These are phyloP conservation scores for Platycheirus rosarum DNA, from an alignment of 2,888 invertebrate genomes.

Conservation along the genomic window DNA sequence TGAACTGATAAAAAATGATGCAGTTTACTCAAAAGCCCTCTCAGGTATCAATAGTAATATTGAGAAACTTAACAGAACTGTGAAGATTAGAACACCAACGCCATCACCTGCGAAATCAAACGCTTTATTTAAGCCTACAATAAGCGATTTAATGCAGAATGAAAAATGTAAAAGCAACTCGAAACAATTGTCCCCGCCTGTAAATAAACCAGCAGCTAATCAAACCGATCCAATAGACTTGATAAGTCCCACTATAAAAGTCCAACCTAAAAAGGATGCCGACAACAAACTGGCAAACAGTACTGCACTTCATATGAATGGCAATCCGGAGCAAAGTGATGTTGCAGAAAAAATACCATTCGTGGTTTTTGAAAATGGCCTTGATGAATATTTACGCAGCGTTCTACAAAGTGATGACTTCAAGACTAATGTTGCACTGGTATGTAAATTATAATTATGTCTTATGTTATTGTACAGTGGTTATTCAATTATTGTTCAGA, in stretches of 20 bases:
- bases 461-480: no score
- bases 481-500: no score
- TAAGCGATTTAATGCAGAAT: not conserved
- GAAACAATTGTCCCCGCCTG: not conserved
- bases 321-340: not conserved
- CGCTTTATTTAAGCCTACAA: not conserved
- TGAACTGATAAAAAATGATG: conserved; percentile 76
- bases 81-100: conserved; percentile 17
- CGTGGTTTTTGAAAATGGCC: conserved; percentile 78
- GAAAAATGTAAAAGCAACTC: not conserved
- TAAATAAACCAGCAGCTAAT: not conserved
- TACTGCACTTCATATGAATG: not conserved
- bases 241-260: not conserved
- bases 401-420: conserved; percentile 78
- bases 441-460: conserved; percentile 23
- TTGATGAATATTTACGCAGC: conserved; percentile 78
- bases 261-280: no score
- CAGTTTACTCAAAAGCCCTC: conserved; percentile 77
- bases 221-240: not conserved
- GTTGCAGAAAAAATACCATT: conserved; percentile 59
- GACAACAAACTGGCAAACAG: no score
- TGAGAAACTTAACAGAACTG: conserved; percentile 74
- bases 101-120: not conserved
- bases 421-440: conserved; percentile 75
- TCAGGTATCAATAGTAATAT: conserved; percentile 78